These are phyloP conservation scores for Gadus chalcogrammus DNA, from an alignment of 2,113 vertebrate genomes.

Conservation along the genomic window DNA sequence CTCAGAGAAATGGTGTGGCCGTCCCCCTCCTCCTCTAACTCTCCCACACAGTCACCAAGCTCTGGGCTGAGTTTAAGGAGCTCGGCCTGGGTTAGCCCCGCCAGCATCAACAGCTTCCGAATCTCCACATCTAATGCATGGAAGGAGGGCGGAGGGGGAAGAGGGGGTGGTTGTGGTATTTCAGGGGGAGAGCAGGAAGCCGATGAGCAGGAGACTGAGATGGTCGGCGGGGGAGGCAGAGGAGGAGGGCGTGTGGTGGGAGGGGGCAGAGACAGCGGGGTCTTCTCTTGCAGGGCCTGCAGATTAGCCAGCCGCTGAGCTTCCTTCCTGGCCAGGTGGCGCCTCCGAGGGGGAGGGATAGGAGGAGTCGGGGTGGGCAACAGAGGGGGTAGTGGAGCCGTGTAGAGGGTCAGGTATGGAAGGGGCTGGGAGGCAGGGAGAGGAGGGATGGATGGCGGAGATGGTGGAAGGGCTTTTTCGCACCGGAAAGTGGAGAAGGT, in stretches of 20 bases:
- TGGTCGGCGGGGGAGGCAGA: conserved; percentile 69
- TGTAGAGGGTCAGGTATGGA: conserved; percentile 63
- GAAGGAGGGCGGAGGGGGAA: conserved; percentile 76
- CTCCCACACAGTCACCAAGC: conserved; percentile 70
- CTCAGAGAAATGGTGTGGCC: conserved; percentile 25
- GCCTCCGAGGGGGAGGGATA: conserved; percentile 72
- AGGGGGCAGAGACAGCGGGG: conserved; percentile 67
- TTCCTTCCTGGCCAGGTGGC: conserved; percentile 75
- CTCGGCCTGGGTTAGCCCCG: conserved; percentile 77
- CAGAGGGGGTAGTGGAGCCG: conserved; percentile 55
- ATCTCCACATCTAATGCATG: conserved; percentile 78
- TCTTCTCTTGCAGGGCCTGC: conserved; percentile 60
- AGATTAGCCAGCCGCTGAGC: conserved; percentile 69
- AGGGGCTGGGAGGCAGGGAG: conserved; percentile 56
- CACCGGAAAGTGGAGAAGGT: conserved; percentile 65
- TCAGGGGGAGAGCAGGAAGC: conserved; percentile 55
- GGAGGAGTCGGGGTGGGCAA: conserved; percentile 65
- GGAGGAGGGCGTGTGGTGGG: conserved; percentile 71
- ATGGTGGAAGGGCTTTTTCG: conserved; percentile 57
- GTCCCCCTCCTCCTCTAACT: conserved; percentile 53
- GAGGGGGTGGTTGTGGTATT: conserved; percentile 67
- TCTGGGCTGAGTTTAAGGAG: conserved; percentile 77
- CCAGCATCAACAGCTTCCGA: conserved; percentile 72
- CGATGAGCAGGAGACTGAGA: conserved; percentile 45
- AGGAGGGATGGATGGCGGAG: conserved; percentile 62